Evolutionary conservation across 2,888 invertebrate species (phyloP).

Genomic region (Gortyna flavago): DNA sequence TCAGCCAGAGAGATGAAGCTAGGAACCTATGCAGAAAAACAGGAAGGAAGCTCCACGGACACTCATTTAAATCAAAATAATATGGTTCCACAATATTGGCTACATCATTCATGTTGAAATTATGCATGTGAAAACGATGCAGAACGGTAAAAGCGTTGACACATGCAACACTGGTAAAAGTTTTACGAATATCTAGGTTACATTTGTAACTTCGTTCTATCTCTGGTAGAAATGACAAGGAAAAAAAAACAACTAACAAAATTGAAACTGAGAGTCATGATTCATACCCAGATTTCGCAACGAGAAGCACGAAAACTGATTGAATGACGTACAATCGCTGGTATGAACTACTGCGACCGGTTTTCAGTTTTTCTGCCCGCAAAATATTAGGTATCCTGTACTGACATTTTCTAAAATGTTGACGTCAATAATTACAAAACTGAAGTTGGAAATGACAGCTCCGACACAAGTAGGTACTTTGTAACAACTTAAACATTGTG

Average conservation of each 20-base stretch:
- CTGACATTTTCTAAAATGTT: neutral
- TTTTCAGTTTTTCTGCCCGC: constrained; percentile 13
- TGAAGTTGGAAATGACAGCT: neutral
- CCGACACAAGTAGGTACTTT: neutral
- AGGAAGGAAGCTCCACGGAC: too few relatives aligned
- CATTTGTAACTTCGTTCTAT: neutral
- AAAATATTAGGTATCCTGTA: neutral
- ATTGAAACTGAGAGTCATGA: constrained; percentile 1
- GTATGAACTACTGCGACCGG: constrained; percentile 14
- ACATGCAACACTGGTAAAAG: neutral
- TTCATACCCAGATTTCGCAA: constrained; percentile 26
- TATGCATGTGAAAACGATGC: neutral
- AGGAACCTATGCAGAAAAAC: too few relatives aligned
- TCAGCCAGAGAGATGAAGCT: too few relatives aligned
- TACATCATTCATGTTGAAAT: neutral
- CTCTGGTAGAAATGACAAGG: neutral
- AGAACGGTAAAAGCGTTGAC: neutral
- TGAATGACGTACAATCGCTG: constrained; percentile 38
- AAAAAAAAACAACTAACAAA: constrained; percentile 2
- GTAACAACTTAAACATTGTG: neutral
- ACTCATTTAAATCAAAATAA: neutral
- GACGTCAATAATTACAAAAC: neutral
- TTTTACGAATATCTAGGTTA: neutral
- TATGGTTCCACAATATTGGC: neutral
- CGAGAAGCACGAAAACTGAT: constrained; percentile 36